Conservation (phyloP, 2,888 invertebrate genomes). For the Atethmia centrago region DNA sequence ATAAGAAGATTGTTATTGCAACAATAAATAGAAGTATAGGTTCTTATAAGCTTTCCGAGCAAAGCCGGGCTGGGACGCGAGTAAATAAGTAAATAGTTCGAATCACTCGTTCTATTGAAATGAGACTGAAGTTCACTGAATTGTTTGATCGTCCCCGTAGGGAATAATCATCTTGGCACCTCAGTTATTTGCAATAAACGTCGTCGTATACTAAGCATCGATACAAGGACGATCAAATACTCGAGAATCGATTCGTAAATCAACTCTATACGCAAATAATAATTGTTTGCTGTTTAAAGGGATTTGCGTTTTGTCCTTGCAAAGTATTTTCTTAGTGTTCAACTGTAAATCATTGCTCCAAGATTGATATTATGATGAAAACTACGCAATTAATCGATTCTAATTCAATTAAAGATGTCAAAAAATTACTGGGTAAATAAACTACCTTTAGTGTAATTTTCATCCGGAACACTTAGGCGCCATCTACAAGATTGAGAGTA, state of each 20-base stretch:
- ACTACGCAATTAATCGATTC: background rate
- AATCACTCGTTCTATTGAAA: constrained; percentile 44
- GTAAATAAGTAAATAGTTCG: constrained; percentile 50
- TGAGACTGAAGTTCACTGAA: constrained; percentile 51
- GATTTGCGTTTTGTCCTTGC: background rate
- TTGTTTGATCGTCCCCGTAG: constrained; percentile 44
- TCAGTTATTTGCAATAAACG: constrained; percentile 63
- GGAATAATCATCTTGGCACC: constrained; percentile 55
- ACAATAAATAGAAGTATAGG: constrained; percentile 21
- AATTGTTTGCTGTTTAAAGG: constrained; percentile 7
- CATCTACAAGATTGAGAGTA: too few species aligned
- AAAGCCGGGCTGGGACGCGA: background rate
- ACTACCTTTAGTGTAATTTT: background rate
- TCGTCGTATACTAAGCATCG: constrained; percentile 27
- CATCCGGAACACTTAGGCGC: background rate
- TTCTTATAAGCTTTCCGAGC: constrained; percentile 10
- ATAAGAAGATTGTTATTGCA: too few species aligned
- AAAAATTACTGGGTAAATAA: background rate
- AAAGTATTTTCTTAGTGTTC: background rate
- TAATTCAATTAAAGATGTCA: background rate
- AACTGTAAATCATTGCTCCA: background rate
- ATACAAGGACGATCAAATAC: constrained; percentile 35
- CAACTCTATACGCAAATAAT: constrained; percentile 1
- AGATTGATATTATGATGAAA: background rate
- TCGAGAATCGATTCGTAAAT: constrained; percentile 12